A percentile compares a stretch with the other conserved stretches of the same genome.
Conservation (phyloP, 2,797 vertebrate genomes). For the Hemibagrus guttatus region DNA sequence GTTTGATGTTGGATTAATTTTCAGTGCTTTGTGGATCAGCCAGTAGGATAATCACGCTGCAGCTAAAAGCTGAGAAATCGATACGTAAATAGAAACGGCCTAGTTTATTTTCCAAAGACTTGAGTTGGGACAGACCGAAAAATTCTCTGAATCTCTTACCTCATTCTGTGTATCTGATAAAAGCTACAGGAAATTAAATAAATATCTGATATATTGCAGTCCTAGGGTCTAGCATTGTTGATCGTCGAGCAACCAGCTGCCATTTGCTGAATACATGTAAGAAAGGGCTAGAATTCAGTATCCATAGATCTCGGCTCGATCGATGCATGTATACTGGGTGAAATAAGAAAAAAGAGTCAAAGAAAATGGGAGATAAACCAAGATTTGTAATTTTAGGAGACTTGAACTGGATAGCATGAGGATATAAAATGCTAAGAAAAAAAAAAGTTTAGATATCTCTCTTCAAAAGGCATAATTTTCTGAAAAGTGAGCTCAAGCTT, state of each 20-base stretch:
- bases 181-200: conserved; percentile 4
- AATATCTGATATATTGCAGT: background rate
- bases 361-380: background rate
- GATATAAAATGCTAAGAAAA: no score
- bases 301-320: background rate
- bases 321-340: background rate
- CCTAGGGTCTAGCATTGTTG: background rate
- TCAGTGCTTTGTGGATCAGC: background rate
- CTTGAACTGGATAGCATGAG: no score
- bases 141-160: background rate
- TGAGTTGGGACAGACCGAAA: background rate
- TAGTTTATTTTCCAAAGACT: background rate
- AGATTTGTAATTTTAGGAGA: no score
- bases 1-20: background rate
- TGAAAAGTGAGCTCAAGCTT: no score
- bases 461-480: no score
- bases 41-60: background rate
- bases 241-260: background rate
- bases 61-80: background rate
- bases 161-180: background rate
- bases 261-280: background rate
- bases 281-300: background rate
- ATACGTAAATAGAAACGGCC: background rate
- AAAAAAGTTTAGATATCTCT: no score
- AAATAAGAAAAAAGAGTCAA: background rate